Base-by-base conservation (phyloP, 1,140 invertebrate species). In the Ceratina calcarata region DNA sequence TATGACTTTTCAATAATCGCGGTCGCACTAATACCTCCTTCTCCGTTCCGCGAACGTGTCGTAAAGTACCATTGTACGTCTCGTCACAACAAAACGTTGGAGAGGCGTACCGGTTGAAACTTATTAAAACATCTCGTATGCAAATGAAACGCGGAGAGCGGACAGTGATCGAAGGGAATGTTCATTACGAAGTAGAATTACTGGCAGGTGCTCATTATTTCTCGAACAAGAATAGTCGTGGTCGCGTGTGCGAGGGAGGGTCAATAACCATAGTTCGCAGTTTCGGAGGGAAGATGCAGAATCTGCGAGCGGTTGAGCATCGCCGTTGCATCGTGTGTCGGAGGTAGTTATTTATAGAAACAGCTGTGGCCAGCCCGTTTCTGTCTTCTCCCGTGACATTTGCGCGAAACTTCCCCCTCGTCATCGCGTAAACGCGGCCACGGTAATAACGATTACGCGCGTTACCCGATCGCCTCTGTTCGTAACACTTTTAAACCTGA, bases 311-410 rank as follows among this genome's bases (percentile, higher is more conserved):
- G 57, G 60, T 83, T 75, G 75, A 74, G 61, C 81, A 81, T 83
- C 83, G 79, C 66, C 68, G 90, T 93, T 91, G 90, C 91, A 90
- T 92, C 91, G 91, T 91, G 91, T 92, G 91, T 92, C 90, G 83
- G 83, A 85, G 86, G 84, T 87, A 82, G 79, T 85, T 91, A 90
- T 90, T 91, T 89, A 91, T 91, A 91, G 90, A 90, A 90, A 90
- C 90, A 91, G 90, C 89, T 90, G 89, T 88, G 87, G 84, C 80
- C 89, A 88, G 83, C 77, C 81, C 84, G 82, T 78, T 65, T 66
- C 66, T 74, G 79, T 77, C 83, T 81, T 86, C 64, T 78, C 49
- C 74, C 83, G 85, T 87, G 81, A 88, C 87, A 85, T 89, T 87
- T 86, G 82, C 87, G 82, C 80, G 86, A 89, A 89, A 85, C 86